phyloP scores from a whole-genome alignment of 1,140 invertebrate species.

The Oryctes rhinoceros region DNA sequence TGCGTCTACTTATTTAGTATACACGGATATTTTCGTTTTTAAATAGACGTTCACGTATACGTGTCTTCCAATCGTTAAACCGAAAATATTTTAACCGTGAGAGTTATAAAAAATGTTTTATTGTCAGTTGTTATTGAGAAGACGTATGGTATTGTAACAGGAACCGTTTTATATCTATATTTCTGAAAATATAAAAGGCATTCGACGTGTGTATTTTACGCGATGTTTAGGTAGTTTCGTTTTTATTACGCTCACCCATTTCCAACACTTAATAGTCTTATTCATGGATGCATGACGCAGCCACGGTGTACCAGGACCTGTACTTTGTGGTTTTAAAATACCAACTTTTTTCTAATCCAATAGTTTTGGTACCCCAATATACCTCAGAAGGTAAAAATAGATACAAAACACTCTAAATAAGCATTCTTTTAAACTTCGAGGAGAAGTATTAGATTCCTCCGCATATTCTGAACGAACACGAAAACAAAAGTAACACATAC shows the following conservation, averaged over 20 bases:
- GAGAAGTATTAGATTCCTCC: too few species aligned
- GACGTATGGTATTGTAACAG: constrained; percentile 31
- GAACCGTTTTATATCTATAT: constrained; percentile 35
- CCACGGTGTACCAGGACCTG: neutral
- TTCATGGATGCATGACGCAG: neutral
- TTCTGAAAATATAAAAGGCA: constrained; percentile 29
- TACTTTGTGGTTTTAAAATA: neutral
- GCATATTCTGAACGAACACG: too few species aligned
- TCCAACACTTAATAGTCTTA: constrained; percentile 28
- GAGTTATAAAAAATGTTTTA: constrained; percentile 32
- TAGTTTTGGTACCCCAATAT: too few species aligned
- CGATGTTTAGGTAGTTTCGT: constrained; percentile 31
- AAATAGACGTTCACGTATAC: neutral
- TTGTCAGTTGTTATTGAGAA: constrained; percentile 12
- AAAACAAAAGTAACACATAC: too few species aligned
- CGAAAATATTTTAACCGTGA: constrained; percentile 34
- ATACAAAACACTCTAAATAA: too few species aligned
- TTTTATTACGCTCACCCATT: constrained; percentile 27
- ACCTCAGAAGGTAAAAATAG: too few species aligned
- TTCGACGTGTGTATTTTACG: constrained; percentile 33
- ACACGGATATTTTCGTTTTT: constrained; percentile 20
- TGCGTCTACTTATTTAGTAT: neutral
- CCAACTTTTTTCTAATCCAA: neutral
- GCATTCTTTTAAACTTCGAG: too few species aligned
- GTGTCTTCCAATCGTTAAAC: constrained; percentile 29